These are phyloP conservation scores for Bagarius yarrelli DNA, from an alignment of 2,113 vertebrate species.

Conservation along the genomic window DNA sequence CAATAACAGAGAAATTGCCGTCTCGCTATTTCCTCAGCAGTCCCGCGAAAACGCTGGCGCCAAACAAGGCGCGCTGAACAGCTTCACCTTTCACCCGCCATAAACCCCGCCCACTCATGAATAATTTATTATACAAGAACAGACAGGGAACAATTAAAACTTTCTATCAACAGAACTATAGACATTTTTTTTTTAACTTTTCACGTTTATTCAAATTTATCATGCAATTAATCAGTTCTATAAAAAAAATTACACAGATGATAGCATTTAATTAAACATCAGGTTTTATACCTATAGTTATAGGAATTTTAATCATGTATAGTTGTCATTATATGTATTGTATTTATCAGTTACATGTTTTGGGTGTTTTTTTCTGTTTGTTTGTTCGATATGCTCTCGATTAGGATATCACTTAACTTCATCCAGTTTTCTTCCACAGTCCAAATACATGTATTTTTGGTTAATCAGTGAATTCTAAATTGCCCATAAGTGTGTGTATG, in stretches of 20 bases:
- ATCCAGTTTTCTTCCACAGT: too few species aligned
- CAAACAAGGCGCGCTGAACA: conserved; percentile 64
- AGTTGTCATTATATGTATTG: background rate
- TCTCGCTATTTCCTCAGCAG: background rate
- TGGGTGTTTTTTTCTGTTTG: background rate
- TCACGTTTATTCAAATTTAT: background rate
- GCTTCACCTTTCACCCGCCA: conserved; percentile 70
- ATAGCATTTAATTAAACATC: background rate
- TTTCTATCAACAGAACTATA: background rate
- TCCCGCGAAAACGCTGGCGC: conserved; percentile 78
- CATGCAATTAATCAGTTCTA: background rate
- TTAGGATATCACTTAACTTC: background rate
- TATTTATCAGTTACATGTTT: background rate
- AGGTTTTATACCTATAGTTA: background rate
- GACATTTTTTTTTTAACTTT: too few species aligned
- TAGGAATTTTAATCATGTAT: background rate
- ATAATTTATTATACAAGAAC: conserved; percentile 31
- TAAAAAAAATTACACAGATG: background rate
- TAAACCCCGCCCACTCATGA: conserved; percentile 47
- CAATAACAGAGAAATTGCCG: conserved; percentile 6
- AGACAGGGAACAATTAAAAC: too few species aligned
- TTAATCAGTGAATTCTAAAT: too few species aligned
- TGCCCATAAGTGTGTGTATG: too few species aligned
- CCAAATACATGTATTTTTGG: too few species aligned
- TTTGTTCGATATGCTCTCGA: background rate